Base-by-base conservation (phyloP, 2,797 vertebrate genomes). In the Clamator glandarius region DNA sequence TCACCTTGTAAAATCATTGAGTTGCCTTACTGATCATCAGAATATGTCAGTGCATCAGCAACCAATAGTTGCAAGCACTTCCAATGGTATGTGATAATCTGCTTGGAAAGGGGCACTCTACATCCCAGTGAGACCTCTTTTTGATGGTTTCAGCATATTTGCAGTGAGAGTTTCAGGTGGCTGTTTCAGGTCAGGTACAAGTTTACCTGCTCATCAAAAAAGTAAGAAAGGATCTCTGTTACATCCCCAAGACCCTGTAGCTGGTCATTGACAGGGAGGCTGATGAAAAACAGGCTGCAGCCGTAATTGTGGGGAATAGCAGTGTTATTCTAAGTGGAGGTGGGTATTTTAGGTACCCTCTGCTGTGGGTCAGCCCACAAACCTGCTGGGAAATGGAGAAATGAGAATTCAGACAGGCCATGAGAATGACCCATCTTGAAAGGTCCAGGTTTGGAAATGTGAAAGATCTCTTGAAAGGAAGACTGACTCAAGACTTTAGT, bases 81-180 rank as follows among this genome's bases (percentile, higher is more conserved):
- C 18, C 14, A 66, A 76, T 33, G 15, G 4, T 39, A 42, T 59
- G 41, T 57, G 42, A 42, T 20, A 68, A 62, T 87, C 84, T 91
- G 35, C 76, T 85, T 89, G 51, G 54, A 92, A 91, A 79, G 5
- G 15, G 28, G 44, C 64, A 48, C 36, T 52, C 8, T 64, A 73
- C 29, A 42, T 12, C 73, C 13, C 46, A 72, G 33, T 6, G 55
- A 73, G 17, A 84, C 8, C 25, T 75, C 51, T 77, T 82, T 81
- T 92, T 89, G 66, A 59, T 63, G 18, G 57, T 90, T 95, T 62
- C 35, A 26, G 51, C 46, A 33, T 93, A 73, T 64, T 68, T 92
- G 80, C 59, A 89, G 75, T n/a, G 46, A 62, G 17, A 90, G 10
- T 76, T 95, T 77, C 78, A 82, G 19, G 12, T 80, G 62, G 73